Conservation (phyloP, 2,113 vertebrate genomes). For the Leiothrix lutea region DNA sequence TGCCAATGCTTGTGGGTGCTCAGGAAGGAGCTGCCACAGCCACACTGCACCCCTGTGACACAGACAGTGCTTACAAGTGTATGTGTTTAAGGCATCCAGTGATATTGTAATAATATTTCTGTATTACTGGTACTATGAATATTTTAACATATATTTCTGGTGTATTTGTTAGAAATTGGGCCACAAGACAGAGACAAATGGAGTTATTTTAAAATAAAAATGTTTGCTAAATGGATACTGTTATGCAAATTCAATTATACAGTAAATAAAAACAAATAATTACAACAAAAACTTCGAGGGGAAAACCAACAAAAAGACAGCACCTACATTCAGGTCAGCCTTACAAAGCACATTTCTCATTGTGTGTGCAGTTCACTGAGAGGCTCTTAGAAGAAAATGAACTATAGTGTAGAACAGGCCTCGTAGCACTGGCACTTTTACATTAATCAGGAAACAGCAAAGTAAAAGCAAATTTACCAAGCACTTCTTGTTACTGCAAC, state of each 20-base stretch:
- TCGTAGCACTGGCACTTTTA: background rate
- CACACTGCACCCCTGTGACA: background rate
- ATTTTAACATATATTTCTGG: background rate
- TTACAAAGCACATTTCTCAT: background rate
- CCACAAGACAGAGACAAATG: background rate
- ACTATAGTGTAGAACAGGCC: background rate
- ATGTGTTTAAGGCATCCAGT: background rate
- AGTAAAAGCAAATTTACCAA: constrained; percentile 1
- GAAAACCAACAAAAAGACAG: background rate
- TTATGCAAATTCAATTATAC: background rate
- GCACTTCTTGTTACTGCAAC: background rate
- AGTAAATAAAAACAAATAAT: background rate
- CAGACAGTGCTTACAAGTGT: accelerated
- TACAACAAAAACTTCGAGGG: background rate
- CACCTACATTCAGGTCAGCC: background rate
- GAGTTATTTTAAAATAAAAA: background rate
- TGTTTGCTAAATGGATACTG: background rate
- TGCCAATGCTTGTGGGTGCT: background rate
- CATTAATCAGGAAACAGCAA: background rate
- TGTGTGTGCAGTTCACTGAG: background rate
- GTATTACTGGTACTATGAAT: background rate
- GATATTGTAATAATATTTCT: background rate
- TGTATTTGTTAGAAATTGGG: background rate
- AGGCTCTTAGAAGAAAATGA: background rate
- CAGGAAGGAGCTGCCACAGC: background rate